These are phyloP conservation scores for Gymnoscopelus braueri DNA, from an alignment of 2,797 vertebrate genomes.

Conservation along the genomic window DNA sequence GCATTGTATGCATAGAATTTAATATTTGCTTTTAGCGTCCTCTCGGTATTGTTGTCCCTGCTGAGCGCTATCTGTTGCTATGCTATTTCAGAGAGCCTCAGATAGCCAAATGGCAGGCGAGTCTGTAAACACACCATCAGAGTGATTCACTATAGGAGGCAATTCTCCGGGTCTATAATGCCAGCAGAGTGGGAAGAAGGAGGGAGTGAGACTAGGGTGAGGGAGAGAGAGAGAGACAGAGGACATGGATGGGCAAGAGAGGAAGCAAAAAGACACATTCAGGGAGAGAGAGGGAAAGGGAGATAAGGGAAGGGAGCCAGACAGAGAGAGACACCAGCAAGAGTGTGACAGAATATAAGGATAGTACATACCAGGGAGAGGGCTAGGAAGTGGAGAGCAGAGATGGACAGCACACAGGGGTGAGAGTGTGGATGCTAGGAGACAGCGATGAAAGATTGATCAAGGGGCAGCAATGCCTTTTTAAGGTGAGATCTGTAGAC, in stretches of 20 bases:
- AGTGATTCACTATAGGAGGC: slow-evolving; percentile 53
- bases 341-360: too few relatives aligned
- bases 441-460: slow-evolving; percentile 70
- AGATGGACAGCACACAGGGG: background rate
- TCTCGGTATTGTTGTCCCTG: slow-evolving; percentile 12
- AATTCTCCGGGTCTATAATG: slow-evolving; percentile 39
- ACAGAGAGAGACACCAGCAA: too few relatives aligned
- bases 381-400: too few relatives aligned
- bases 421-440: slow-evolving; percentile 43
- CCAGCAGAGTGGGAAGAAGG: background rate
- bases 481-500: slow-evolving; percentile 66
- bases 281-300: background rate
- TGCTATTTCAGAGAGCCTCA: slow-evolving; percentile 42
- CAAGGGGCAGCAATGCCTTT: slow-evolving; percentile 53
- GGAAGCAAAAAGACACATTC: background rate
- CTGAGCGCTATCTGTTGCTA: slow-evolving; percentile 45
- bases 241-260: background rate
- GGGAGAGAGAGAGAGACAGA: slow-evolving; percentile 10
- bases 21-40: slow-evolving; percentile 8
- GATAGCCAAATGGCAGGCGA: slow-evolving; percentile 54
- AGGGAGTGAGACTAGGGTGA: background rate
- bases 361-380: too few relatives aligned
- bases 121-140: slow-evolving; percentile 54
- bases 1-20: background rate
- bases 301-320: too few relatives aligned